Conservation (phyloP, 2,797 vertebrate species). For the Fistularia commersonii region DNA sequence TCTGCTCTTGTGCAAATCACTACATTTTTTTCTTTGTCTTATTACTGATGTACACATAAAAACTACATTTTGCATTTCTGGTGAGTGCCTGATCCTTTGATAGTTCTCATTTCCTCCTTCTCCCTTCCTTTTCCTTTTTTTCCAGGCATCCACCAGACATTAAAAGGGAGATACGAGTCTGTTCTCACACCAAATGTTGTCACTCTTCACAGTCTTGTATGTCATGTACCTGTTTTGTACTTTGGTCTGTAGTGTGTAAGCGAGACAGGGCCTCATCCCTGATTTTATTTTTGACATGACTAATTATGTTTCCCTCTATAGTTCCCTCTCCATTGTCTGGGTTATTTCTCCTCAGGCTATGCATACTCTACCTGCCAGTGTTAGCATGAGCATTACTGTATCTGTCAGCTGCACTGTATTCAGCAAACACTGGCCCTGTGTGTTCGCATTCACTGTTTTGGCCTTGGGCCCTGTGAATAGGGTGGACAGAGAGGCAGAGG, state of each 20-base stretch:
- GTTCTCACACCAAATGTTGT: constrained; percentile 16
- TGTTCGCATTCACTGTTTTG: constrained; percentile 52
- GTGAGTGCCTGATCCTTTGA: too few species aligned
- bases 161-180: neutral
- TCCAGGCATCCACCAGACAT: constrained; percentile 3
- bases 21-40: too few species aligned
- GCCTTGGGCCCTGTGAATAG: constrained; percentile 39
- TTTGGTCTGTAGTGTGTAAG: neutral
- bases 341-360: constrained; percentile 31
- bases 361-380: constrained; percentile 42
- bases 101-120: neutral
- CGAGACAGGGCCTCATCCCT: constrained; percentile 2
- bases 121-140: constrained; percentile 20
- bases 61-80: too few species aligned
- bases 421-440: constrained; percentile 46
- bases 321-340: constrained; percentile 23
- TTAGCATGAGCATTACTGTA: constrained; percentile 23
- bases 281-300: neutral
- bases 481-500: constrained; percentile 49
- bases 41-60: too few species aligned
- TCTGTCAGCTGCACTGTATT: constrained; percentile 35
- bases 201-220: neutral
- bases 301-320: constrained; percentile 1
- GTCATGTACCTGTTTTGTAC: constrained; percentile 1
- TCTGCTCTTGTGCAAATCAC: too few species aligned